phyloP scores from a whole-genome alignment of 2,797 vertebrate species.

The Peromyscus nudipes region DNA sequence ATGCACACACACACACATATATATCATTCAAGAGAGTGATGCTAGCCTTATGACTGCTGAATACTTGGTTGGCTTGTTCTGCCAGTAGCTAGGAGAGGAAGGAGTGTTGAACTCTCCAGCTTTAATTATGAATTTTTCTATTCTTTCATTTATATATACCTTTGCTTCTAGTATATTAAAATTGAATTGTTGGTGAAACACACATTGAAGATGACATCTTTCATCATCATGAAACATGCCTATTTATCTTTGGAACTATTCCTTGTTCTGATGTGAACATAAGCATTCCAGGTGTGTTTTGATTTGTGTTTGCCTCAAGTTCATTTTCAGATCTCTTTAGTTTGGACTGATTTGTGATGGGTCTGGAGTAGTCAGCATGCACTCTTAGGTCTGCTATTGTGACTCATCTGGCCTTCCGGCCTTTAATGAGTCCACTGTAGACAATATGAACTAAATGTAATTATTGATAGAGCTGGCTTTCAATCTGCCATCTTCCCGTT shows the following conservation, averaged over 20 bases:
- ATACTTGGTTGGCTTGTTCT: not conserved
- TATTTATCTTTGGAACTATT: conserved; percentile 10
- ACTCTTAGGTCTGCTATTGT: not conserved
- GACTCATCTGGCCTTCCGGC: not conserved
- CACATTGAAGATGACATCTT: not conserved
- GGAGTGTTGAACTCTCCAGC: not conserved
- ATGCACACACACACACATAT: too few species aligned
- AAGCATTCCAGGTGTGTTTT: conserved; percentile 2
- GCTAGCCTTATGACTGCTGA: not conserved
- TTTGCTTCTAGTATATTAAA: conserved; percentile 24
- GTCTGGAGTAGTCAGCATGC: not conserved
- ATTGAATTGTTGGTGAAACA: not conserved
- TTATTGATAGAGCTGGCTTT: not conserved
- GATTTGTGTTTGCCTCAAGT: not conserved
- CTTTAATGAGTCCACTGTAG: not conserved
- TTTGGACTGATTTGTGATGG: conserved; percentile 27
- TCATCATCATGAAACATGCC: not conserved
- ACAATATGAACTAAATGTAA: conserved; percentile 35
- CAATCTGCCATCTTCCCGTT: not conserved
- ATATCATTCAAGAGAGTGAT: not conserved
- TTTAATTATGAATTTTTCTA: not conserved
- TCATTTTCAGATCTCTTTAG: not conserved
- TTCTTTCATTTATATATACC: not conserved
- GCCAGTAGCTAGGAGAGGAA: not conserved
- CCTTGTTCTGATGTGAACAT: not conserved